These are phyloP conservation scores for Oncorhynchus clarkii DNA, from an alignment of 2,113 vertebrate species.

Conservation along the genomic window DNA sequence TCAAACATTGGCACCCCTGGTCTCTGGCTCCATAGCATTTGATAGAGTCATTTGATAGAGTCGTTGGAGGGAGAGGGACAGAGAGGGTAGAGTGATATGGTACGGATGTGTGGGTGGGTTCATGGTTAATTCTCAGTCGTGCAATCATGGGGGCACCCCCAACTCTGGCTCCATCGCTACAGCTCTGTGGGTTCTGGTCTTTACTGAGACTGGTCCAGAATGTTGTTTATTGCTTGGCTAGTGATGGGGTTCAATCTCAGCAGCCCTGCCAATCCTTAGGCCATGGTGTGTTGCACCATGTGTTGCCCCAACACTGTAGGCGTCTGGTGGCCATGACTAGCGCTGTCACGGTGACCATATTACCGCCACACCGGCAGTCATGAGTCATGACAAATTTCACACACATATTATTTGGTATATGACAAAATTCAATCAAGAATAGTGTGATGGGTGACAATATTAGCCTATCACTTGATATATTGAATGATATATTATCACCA, in stretches of 20 bases:
- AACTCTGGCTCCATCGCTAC: background rate
- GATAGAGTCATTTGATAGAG: too few relatives aligned
- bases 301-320: slow-evolving; percentile 15
- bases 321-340: background rate
- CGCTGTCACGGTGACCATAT: too few relatives aligned
- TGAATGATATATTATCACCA: too few relatives aligned
- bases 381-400: too few relatives aligned
- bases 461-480: too few relatives aligned
- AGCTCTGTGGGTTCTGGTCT: background rate
- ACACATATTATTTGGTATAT: too few relatives aligned
- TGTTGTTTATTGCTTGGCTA: slow-evolving; percentile 6
- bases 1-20: too few relatives aligned
- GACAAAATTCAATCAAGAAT: too few relatives aligned
- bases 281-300: background rate
- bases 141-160: background rate
- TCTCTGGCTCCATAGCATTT: too few relatives aligned
- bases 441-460: too few relatives aligned
- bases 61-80: too few relatives aligned
- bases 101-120: background rate
- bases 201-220: slow-evolving; percentile 7
- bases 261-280: slow-evolving; percentile 18
- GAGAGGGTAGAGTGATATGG: background rate
- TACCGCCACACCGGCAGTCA: too few relatives aligned
- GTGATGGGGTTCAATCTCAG: background rate
- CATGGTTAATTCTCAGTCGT: background rate